Base-by-base conservation (phyloP, 2,888 invertebrate genomes). In the Lasioglossum oenotherae region DNA sequence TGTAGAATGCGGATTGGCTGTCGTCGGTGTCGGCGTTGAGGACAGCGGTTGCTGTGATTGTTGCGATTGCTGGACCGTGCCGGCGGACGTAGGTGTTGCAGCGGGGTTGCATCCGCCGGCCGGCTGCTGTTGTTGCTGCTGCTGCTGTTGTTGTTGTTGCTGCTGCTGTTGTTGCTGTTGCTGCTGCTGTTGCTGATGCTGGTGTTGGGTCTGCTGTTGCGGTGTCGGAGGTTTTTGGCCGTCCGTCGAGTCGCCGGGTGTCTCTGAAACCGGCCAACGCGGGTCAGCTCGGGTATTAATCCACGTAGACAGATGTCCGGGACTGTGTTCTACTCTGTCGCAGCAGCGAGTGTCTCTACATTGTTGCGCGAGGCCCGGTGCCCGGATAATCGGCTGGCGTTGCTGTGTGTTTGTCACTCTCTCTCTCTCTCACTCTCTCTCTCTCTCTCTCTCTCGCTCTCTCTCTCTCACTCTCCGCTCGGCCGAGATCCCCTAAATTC, bases 81-180 rank as follows among this genome's bases (percentile, higher is more conserved):
- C 90, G 88, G 87, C 81, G 91, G 93, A 89, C 89, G 93, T 91
- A 85, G 94, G 93, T 74, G 94, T 93, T 88, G 92, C 92, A 79
- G 94, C 93, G 82, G 94, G 93, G 84, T n/a, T n/a, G 41, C 94
- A 93, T 0, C 44, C 78, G 6, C 44, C 44, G 5, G 49, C 46
- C 81, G 93, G 90, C 85, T 96, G 92, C 74, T 92, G 93, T 72
- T 92, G 91, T 87, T 96, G 96, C 92, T 96, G 96, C 89, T 97
- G 96, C 90, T 96, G 97, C 86, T 92, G 91, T 87, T 96, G 92
- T 69, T 92, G 92, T 60, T 91, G 91, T 86, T 96, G 96, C 93
- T 96, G 96, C 91, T 96, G 96, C 89, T 97, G 96, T 93, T 96
- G 96, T 91, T 96, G 96, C 90, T 96, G 96, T 91, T 96, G 96